Base-by-base conservation (phyloP, 2,888 invertebrate species). In the Dysmachus trigonus region DNA sequence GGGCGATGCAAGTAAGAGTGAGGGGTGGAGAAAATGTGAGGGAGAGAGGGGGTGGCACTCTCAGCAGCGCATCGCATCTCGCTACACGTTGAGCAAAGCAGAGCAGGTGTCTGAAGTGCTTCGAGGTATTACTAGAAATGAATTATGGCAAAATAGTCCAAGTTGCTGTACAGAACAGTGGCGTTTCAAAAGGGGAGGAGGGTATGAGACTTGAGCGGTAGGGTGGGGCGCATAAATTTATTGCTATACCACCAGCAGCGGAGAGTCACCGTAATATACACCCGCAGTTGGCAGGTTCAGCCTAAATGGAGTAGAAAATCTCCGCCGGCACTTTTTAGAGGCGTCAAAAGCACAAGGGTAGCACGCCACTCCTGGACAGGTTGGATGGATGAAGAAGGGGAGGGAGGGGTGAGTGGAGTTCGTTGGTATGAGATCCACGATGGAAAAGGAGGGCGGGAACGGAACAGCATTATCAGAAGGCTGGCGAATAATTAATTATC, bases 51-150 rank as follows among this genome's bases (percentile, higher is more conserved):
- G 62, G 62, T 22, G 10, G 13, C 10, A 22, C 27, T 53, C 53
- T 62, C 81, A 81, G 10, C 33, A 27, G 81, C 51, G 81, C 27
- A 33, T 81, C 81, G 73, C 81, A 53, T 53, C 51, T 81, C 62
- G 33, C 22, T 83, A 83, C 41, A 83, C 31, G 83, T 31, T 71
- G 72, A 41, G 83, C 72, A 41, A 83, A 72, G 18, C 71, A 83
- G 71, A 83, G 83, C 83, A 83, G 83, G 83, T 83, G 83, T 83
- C 38, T 72, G 72, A 83, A 72, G 83, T 83, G 72, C 41, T 83
- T 72, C 38, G 83, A 83, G 72, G 83, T 72, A 83, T 83, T 83
- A 83, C 83, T 72, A 72, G 72, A 83, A 83, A 83, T 83, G 72
- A 83, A 41, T 83, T 83, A 83, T 83, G 83, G 72, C 83, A 83